Conservation (phyloP, 2,888 invertebrate genomes). For the Drosophila meridionalis region DNA sequence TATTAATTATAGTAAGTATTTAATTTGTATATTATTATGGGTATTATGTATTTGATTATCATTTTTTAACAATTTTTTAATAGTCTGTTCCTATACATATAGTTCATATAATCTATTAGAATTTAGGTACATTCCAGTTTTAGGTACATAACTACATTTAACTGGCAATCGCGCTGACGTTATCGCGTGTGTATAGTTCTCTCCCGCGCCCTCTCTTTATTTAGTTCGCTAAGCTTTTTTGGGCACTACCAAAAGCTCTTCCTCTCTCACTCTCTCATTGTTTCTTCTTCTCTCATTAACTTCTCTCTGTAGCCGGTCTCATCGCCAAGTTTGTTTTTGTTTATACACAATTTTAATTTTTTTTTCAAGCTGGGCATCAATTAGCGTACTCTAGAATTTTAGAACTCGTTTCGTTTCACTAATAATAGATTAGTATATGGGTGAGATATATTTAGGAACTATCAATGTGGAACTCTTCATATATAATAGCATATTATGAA, state of each 20-base stretch:
- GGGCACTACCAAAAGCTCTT: neutral
- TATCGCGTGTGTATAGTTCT: neutral
- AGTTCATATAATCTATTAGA: too few relatives aligned
- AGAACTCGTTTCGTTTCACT: neutral
- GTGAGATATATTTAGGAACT: neutral
- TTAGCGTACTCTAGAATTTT: neutral
- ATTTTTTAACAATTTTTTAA: too few relatives aligned
- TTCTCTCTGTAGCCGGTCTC: conserved; percentile 8
- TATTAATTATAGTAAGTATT: too few relatives aligned
- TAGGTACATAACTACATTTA: neutral
- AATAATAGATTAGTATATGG: neutral
- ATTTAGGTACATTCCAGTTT: neutral
- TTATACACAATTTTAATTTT: conserved; percentile 31
- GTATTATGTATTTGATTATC: too few relatives aligned
- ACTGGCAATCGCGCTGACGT: neutral
- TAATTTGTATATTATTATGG: too few relatives aligned
- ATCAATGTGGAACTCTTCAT: neutral
- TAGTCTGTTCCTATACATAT: too few relatives aligned
- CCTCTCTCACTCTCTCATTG: neutral
- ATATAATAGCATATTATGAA: too few relatives aligned
- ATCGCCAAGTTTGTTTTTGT: neutral
- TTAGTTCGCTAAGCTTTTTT: neutral
- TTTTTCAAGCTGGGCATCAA: conserved; percentile 16
- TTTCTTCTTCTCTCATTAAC: too few relatives aligned
- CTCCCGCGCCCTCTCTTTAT: neutral